A percentile compares a stretch with the other conserved stretches of the same genome.
Evolutionary conservation across 2,888 invertebrate genomes (phyloP).

Genomic region (Cordylochernes scorpioides): DNA sequence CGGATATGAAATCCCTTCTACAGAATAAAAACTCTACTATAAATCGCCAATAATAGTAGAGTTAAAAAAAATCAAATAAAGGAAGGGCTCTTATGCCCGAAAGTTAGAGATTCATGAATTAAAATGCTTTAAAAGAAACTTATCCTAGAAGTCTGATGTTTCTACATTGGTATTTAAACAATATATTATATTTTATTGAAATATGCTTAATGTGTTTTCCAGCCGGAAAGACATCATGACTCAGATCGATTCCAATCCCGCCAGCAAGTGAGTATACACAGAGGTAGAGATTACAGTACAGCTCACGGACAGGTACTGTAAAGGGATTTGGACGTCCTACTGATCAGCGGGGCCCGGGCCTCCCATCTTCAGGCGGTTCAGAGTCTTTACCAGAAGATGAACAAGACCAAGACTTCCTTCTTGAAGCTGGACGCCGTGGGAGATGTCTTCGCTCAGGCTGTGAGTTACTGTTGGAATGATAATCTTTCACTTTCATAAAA

Average conservation of each 20-base stretch:
- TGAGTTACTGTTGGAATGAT: constrained; percentile 16
- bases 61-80: too few species aligned
- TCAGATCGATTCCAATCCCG: constrained; percentile 33
- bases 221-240: constrained; percentile 37
- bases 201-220: constrained; percentile 14
- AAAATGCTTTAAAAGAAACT: background rate
- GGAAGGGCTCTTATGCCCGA: too few species aligned
- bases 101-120: constrained; percentile 1
- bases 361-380: constrained; percentile 53
- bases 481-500: too few species aligned
- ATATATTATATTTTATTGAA: background rate
- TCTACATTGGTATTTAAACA: constrained; percentile 1
- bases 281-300: background rate
- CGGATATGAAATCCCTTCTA: too few species aligned
- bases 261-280: constrained; percentile 23
- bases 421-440: constrained; percentile 57
- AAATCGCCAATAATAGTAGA: too few species aligned
- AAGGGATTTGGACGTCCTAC: constrained; percentile 36
- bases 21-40: too few species aligned
- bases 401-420: constrained; percentile 53
- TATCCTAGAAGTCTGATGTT: too few species aligned
- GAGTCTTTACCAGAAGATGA: constrained; percentile 44
- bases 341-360: constrained; percentile 49
- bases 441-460: constrained; percentile 56
- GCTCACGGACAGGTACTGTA: background rate